phyloP scores from a whole-genome alignment of 2,797 vertebrate genomes.

The Ispidina picta region DNA sequence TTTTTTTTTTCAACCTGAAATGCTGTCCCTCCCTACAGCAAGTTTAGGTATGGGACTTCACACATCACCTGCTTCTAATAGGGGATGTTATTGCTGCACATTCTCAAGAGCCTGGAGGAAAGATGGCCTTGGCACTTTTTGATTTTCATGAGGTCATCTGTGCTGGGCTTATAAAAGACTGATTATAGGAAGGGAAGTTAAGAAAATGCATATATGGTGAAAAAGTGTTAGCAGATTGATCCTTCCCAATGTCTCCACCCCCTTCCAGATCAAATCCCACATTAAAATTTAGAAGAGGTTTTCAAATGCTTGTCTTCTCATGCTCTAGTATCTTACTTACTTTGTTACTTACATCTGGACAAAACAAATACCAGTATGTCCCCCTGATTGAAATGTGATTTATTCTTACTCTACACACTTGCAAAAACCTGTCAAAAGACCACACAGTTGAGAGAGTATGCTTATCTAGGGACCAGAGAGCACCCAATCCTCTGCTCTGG shows the following conservation, averaged over 20 bases:
- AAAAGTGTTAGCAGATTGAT: background rate
- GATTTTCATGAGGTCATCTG: conserved; percentile 1
- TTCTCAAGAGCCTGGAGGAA: conserved; percentile 11
- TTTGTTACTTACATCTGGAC: background rate
- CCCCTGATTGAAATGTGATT: background rate
- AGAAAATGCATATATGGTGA: background rate
- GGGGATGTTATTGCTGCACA: background rate
- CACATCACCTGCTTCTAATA: background rate
- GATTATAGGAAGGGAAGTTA: background rate
- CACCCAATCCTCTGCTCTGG: background rate
- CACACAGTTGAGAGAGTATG: background rate
- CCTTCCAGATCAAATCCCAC: background rate
- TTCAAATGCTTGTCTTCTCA: background rate
- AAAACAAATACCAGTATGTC: background rate
- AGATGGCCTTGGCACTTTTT: background rate
- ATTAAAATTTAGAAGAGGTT: background rate
- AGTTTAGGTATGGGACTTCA: background rate
- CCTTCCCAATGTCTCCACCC: background rate
- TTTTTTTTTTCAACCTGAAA: background rate
- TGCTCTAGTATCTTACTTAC: background rate
- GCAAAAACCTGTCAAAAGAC: background rate
- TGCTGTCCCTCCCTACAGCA: background rate
- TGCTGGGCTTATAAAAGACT: background rate
- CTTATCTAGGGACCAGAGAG: background rate
- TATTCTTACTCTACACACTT: background rate